Conservation (phyloP, 92 coral and sea anemone genomes). For the Anthopleura xanthogrammica region DNA sequence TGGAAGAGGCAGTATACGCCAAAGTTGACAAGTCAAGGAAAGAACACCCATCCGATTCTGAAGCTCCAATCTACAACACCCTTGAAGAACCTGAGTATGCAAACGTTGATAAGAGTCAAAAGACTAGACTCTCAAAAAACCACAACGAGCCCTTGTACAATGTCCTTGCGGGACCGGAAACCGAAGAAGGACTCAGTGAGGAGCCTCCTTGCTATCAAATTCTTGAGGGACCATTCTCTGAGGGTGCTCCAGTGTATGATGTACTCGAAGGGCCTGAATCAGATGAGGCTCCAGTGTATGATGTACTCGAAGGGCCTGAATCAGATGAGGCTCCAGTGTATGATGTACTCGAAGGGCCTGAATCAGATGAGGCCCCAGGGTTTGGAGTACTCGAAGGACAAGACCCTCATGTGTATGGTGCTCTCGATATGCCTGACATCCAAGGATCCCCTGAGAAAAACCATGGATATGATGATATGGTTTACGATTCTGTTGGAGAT, state of each 20-base stretch:
- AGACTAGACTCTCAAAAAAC: not conserved
- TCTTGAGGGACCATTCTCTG: not conserved
- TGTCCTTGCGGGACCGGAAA: conserved; percentile 6
- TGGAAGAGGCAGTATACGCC: conserved; percentile 15
- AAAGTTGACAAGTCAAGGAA: conserved; percentile 9
- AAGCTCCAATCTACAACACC: conserved; percentile 12
- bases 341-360: not conserved
- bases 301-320: not conserved
- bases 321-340: conserved; percentile 4
- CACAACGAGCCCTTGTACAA: not conserved
- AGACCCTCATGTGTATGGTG: conserved; percentile 17
- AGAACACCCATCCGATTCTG: too few relatives aligned
- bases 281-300: conserved; percentile 4
- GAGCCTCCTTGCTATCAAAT: conserved; percentile 7
- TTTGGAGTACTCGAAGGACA: not conserved
- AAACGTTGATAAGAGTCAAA: not conserved
- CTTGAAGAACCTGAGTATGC: not conserved
- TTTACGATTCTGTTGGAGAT: conserved; percentile 21
- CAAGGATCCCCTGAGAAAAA: not conserved
- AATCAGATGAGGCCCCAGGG: not conserved
- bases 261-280: not conserved
- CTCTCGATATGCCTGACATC: not conserved
- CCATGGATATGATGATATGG: not conserved
- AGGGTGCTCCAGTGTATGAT: conserved; percentile 6
- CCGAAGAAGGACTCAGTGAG: not conserved